A percentile compares a stretch with the other conserved stretches of the same genome.
These are phyloP conservation scores for Drosophila leonis DNA, from an alignment of 2,888 invertebrate genomes.

Conservation along the genomic window DNA sequence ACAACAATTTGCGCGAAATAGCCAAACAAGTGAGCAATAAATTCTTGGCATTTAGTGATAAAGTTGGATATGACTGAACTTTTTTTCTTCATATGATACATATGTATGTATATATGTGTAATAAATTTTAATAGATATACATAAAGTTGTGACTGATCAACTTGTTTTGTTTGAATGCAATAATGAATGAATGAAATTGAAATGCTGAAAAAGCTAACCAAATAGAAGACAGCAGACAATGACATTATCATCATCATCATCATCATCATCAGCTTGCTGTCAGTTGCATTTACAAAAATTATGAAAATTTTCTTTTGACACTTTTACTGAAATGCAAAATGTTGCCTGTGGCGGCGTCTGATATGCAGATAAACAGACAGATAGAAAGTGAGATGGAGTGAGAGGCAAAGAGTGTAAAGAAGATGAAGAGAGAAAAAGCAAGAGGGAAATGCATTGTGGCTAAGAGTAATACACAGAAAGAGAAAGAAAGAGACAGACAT, in stretches of 20 bases:
- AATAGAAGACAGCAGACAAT: constrained; percentile 4
- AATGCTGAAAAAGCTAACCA: constrained; percentile 13
- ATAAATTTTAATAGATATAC: background rate
- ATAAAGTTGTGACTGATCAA: constrained; percentile 14
- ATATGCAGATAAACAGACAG: constrained; percentile 36
- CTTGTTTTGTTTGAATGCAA: constrained; percentile 23
- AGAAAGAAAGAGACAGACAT: background rate
- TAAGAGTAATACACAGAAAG: background rate
- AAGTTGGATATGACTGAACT: constrained; percentile 16
- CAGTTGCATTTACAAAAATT: constrained; percentile 59
- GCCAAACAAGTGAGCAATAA: constrained; percentile 23
- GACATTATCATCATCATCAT: constrained; percentile 13
- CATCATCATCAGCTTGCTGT: constrained; percentile 36
- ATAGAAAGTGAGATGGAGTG: constrained; percentile 6
- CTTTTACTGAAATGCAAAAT: constrained; percentile 54
- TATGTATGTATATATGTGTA: background rate
- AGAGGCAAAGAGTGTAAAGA: background rate
- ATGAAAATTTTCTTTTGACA: constrained; percentile 58
- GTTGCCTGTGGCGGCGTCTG: constrained; percentile 40
- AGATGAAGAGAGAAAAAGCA: background rate
- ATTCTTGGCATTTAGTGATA: constrained; percentile 22
- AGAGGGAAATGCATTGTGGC: background rate
- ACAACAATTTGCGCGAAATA: constrained; percentile 18
- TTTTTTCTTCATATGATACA: background rate
- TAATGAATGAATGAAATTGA: background rate